Percentiles rank a stretch among this genome's conserved stretches.
Evolutionary conservation across 2,797 vertebrate species (phyloP).

Genomic region (Oceanodroma leucorhoa): DNA sequence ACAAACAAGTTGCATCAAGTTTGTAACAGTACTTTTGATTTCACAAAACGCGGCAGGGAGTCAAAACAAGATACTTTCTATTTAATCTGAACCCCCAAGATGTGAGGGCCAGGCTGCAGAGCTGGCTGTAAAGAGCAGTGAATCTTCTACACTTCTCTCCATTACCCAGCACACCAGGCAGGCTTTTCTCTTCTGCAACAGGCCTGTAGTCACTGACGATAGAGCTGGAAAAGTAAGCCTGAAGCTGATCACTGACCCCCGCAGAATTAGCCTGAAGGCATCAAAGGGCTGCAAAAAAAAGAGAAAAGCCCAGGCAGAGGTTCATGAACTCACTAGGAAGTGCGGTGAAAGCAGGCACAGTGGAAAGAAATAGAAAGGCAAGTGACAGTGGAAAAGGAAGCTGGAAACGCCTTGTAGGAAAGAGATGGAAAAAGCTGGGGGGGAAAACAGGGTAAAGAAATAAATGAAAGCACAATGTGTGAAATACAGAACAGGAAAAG

Average conservation of each 20-base stretch:
- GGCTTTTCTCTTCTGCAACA: not conserved
- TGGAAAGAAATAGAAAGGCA: not conserved
- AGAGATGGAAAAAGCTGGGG: not conserved
- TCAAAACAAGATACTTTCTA: conserved; percentile 4
- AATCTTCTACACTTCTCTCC: not conserved
- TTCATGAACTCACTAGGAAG: not conserved
- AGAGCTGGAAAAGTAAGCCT: not conserved
- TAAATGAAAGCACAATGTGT: not conserved
- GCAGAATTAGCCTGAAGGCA: not conserved
- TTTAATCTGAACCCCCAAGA: not conserved
- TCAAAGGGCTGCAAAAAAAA: not conserved
- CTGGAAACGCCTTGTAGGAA: not conserved
- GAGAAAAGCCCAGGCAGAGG: not conserved
- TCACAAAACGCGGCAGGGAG: not conserved
- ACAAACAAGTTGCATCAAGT: conserved; percentile 47
- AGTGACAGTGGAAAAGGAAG: not conserved
- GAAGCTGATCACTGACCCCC: not conserved
- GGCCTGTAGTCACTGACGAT: fast-evolving
- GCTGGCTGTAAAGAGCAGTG: not conserved
- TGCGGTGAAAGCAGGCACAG: not conserved
- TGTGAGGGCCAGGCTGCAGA: not conserved
- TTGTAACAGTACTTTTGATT: conserved; percentile 32
- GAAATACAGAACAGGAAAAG: not conserved
- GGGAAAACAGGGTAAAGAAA: not conserved
- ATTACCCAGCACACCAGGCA: not conserved